phyloP scores from a whole-genome alignment of 2,113 vertebrate species.

The Petaurus breviceps region DNA sequence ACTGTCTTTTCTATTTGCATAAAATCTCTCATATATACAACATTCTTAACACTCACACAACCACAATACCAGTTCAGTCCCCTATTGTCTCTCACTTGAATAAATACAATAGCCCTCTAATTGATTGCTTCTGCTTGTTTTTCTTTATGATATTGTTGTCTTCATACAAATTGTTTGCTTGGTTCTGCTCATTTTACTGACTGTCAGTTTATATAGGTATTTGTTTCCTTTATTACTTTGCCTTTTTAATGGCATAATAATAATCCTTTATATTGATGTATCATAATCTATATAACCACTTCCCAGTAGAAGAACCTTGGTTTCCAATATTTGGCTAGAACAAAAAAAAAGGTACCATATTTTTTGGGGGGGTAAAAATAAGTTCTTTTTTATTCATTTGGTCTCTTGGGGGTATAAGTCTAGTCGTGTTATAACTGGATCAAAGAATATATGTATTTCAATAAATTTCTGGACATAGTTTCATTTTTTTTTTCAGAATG shows the following conservation, averaged over 20 bases:
- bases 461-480: not conserved
- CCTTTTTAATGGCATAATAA: not conserved
- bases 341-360: not conserved
- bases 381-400: not conserved
- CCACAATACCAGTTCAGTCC: not conserved
- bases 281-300: not conserved
- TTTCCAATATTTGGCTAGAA: not conserved
- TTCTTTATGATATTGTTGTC: too few species aligned
- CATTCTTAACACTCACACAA: not conserved
- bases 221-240: not conserved
- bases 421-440: not conserved
- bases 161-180: too few species aligned
- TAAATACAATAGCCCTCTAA: not conserved
- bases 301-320: not conserved
- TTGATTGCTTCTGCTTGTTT: too few species aligned
- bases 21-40: not conserved
- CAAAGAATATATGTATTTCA: not conserved
- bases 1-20: not conserved
- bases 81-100: not conserved
- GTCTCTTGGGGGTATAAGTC: not conserved
- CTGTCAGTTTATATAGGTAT: too few species aligned
- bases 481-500: not conserved
- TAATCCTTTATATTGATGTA: not conserved
- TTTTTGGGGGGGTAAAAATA: not conserved
- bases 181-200: too few species aligned